These are phyloP conservation scores for Melipona bicolor DNA, from an alignment of 2,888 invertebrate species.

Conservation along the genomic window DNA sequence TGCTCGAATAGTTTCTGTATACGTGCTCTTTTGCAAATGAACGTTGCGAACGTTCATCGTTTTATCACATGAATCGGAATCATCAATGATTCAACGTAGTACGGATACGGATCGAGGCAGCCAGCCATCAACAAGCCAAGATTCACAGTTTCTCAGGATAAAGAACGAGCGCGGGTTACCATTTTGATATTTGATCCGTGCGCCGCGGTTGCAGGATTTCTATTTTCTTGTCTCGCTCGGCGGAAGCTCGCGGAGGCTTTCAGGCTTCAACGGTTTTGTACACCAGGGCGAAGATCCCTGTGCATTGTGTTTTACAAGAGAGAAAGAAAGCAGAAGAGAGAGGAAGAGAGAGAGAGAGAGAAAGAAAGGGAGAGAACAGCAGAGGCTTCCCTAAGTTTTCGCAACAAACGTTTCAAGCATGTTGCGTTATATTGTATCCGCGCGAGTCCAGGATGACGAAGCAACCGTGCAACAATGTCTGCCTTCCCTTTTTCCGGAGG, in stretches of 20 bases:
- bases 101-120: not conserved
- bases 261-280: slow-evolving; percentile 12
- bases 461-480: slow-evolving; percentile 46
- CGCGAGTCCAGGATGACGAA: slow-evolving; percentile 43
- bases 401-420: slow-evolving; percentile 28
- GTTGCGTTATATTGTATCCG: slow-evolving; percentile 34
- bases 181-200: slow-evolving; percentile 13
- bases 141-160: not conserved
- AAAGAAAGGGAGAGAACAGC: not conserved
- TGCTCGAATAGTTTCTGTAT: too few relatives aligned
- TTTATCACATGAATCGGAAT: too few relatives aligned
- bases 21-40: too few relatives aligned
- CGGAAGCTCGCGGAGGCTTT: slow-evolving; percentile 3
- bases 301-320: not conserved
- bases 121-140: not conserved
- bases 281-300: not conserved
- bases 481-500: not conserved
- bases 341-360: slow-evolving; percentile 1
- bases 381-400: slow-evolving; percentile 10
- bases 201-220: slow-evolving; percentile 3
- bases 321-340: not conserved
- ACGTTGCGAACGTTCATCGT: too few relatives aligned
- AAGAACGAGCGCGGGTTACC: not conserved
- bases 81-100: too few relatives aligned
- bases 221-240: slow-evolving; percentile 3